A percentile compares a stretch with the other conserved stretches of the same genome.
Conservation (phyloP, 2,888 invertebrate species). For the Stratiomys singularior region DNA sequence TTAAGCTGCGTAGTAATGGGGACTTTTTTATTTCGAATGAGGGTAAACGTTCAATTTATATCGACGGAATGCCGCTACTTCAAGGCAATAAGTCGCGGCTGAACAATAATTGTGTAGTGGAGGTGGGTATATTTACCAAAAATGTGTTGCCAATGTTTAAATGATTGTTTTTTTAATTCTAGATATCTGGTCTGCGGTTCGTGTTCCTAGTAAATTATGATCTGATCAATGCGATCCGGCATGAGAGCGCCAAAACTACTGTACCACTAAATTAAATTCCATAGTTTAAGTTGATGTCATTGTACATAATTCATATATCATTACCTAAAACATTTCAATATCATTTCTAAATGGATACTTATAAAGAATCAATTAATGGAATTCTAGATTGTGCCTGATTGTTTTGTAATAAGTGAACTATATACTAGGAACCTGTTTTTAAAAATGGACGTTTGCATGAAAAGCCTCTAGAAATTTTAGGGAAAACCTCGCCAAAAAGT, state of each 20-base stretch:
- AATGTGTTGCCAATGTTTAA: not conserved
- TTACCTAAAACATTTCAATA: not conserved
- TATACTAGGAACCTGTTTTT: no score
- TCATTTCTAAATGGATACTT: no score
- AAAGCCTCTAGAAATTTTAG: no score
- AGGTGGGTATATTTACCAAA: constrained; percentile 68
- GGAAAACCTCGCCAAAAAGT: no score
- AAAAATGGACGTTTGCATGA: no score
- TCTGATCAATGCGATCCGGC: constrained; percentile 86
- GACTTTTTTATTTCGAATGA: constrained; percentile 96
- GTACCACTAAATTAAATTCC: constrained; percentile 63
- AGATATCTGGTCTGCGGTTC: constrained; percentile 91
- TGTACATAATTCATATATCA: constrained; percentile 24
- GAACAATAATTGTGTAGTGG: constrained; percentile 93
- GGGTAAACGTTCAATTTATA: constrained; percentile 92
- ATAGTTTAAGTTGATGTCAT: not conserved
- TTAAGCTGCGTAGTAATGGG: constrained; percentile 88
- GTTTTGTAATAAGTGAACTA: no score
- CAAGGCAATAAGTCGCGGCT: constrained; percentile 90
- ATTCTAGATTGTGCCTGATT: no score
- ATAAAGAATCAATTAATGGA: no score
- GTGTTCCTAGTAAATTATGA: constrained; percentile 94
- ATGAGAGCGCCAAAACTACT: constrained; percentile 86
- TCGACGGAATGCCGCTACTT: constrained; percentile 91
- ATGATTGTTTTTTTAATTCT: not conserved